Base-by-base conservation (phyloP, 2,113 vertebrate species). In the Oriolus oriolus region DNA sequence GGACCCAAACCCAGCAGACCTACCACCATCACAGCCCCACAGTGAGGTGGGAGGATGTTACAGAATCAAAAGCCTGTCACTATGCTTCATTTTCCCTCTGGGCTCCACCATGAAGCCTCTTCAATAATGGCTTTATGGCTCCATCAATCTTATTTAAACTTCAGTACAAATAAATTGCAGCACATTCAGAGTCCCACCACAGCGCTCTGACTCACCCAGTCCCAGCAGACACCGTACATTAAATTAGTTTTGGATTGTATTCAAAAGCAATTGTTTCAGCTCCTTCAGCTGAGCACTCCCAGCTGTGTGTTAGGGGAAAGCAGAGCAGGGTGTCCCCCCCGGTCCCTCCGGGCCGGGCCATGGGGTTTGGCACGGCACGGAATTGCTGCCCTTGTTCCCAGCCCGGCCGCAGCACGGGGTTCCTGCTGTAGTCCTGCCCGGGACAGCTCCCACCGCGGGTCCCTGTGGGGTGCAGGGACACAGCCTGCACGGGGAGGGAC, bases 141-240 rank as follows among this genome's bases (percentile, higher is more conserved):
- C 79, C 90, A 96, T 96, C 96, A 84, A 78, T 97, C 97, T 97
- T 93, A 84, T 89, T 97, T 97, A 96, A 96, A 95, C 85, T 87
- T 93, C 71, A 60, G 93, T 37, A 78, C 84, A 95, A 93, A 93
- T 64, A 84, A 95, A 94, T 87, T 89, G 92, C 78, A 93, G 92
- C 87, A 65, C 89, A 96, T 93, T 94, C 86, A 28, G 41, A 57
- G 94, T 75, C 84, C 92, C 92, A 94, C 78, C 94, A 84, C 93
- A 86, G 96, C 1, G 5, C 89, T 97, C 91, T 98, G 97, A 98
- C 95, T 98, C 97, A 97, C 90, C 39, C 61, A 81, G 74, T 92
- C 71, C 90, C 73, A 57, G 91, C 96, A 97, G 97, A 97, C 60
- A 78, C 49, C 1, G 0, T 31, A 87, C 49, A 95, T 93, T 97